These are phyloP conservation scores for Heterotilapia buettikoferi DNA, from an alignment of 2,113 vertebrate species.

Conservation along the genomic window DNA sequence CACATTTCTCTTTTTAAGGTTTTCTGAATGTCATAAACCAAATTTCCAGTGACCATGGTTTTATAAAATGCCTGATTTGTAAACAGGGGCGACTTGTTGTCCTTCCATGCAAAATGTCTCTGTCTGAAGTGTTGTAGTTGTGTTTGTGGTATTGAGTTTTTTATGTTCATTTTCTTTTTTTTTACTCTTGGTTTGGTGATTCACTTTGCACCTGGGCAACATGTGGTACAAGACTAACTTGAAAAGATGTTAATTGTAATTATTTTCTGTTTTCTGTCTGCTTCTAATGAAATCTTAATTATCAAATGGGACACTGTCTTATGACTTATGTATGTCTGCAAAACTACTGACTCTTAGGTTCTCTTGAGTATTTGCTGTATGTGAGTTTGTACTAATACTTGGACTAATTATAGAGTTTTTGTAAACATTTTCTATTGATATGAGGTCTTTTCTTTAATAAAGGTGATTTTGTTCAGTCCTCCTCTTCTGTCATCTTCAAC, in stretches of 20 bases:
- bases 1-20: not conserved
- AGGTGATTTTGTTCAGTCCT: not conserved
- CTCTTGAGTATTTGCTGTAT: not conserved
- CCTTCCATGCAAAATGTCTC: not conserved
- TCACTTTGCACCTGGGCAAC: not conserved
- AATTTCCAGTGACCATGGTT: not conserved
- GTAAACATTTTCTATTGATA: not conserved
- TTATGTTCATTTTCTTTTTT: not conserved
- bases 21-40: not conserved
- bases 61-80: not conserved
- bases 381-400: not conserved
- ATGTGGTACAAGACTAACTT: not conserved
- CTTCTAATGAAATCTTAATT: not conserved
- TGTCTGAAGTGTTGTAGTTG: not conserved
- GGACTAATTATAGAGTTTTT: not conserved
- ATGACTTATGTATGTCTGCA: not conserved
- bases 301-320: not conserved
- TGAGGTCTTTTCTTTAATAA: not conserved
- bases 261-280: not conserved
- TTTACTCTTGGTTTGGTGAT: not conserved
- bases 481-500: not conserved
- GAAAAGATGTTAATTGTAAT: not conserved
- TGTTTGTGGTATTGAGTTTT: not conserved
- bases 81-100: not conserved
- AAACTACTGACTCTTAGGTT: slow-evolving; percentile 8